Percentiles rank a stretch among this genome's conserved stretches.
These are phyloP conservation scores for Plotosus lineatus DNA, from an alignment of 2,113 vertebrate genomes.

Conservation along the genomic window DNA sequence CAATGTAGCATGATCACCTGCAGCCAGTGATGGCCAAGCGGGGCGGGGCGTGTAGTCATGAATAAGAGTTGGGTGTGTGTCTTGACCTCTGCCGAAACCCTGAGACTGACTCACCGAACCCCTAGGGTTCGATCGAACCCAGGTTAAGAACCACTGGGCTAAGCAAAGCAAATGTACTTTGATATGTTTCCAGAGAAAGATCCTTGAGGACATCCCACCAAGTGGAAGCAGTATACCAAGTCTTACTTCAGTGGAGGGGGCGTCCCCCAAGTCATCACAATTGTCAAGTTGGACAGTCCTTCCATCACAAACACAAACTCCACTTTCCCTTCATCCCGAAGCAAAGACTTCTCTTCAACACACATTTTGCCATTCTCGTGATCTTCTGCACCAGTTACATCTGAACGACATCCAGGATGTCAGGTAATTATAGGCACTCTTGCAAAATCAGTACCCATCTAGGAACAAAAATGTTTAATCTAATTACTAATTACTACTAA, in stretches of 20 bases:
- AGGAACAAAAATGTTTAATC: background rate
- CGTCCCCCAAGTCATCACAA: constrained; percentile 65
- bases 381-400: constrained; percentile 54
- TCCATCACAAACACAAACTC: constrained; percentile 65
- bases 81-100: no score
- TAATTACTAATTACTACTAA: background rate
- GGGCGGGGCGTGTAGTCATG: no score
- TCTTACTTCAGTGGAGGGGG: constrained; percentile 79
- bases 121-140: no score
- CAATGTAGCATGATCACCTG: no score
- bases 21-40: no score
- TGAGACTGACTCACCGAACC: no score
- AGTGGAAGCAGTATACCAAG: constrained; percentile 83
- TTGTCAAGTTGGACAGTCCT: constrained; percentile 52
- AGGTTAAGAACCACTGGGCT: no score
- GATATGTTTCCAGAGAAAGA: constrained; percentile 79
- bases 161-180: constrained; percentile 25
- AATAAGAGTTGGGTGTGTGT: no score
- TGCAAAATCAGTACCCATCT: background rate
- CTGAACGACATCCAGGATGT: constrained; percentile 65
- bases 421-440: constrained; percentile 57
- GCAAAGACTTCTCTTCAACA: constrained; percentile 69
- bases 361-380: constrained; percentile 67
- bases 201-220: constrained; percentile 75
- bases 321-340: constrained; percentile 69